Percentiles rank a stretch among this genome's conserved stretches.
Evolutionary conservation across 2,888 invertebrate species (phyloP).

Genomic region (Lasioglossum marginatum): DNA sequence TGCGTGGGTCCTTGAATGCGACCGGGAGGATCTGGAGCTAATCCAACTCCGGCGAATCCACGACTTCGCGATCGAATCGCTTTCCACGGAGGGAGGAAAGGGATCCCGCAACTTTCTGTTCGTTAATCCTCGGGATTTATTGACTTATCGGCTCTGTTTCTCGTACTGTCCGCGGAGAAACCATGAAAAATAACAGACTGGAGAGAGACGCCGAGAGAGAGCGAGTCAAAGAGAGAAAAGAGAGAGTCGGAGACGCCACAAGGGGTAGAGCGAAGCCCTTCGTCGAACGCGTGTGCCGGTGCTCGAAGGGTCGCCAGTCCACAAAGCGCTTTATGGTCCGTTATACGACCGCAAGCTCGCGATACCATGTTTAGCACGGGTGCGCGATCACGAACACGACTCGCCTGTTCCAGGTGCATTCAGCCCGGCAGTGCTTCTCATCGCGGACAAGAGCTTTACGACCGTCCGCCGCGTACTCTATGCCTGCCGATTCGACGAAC

Average conservation of each 20-base stretch:
- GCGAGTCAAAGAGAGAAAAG: not conserved
- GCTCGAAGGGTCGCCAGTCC: conserved; percentile 56
- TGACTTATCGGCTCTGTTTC: conserved; percentile 22
- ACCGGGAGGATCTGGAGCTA: conserved; percentile 12
- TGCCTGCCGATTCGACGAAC: conserved; percentile 20
- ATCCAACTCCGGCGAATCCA: conserved; percentile 11
- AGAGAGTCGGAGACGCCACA: not conserved
- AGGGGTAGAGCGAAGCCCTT: conserved; percentile 19
- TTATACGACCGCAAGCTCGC: conserved; percentile 63
- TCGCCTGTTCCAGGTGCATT: conserved; percentile 56
- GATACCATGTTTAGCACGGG: conserved; percentile 60
- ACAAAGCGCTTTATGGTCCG: conserved; percentile 63
- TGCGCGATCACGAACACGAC: conserved; percentile 57
- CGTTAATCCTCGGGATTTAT: conserved; percentile 10
- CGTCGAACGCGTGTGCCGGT: conserved; percentile 46
- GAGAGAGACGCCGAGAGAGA: not conserved
- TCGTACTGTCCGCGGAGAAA: not conserved
- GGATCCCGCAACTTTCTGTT: not conserved
- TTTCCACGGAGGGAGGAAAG: not conserved
- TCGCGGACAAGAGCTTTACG: conserved; percentile 30
- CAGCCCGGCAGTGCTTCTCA: conserved; percentile 51
- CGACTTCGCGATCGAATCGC: conserved; percentile 14
- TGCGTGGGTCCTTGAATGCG: conserved; percentile 15
- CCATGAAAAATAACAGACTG: not conserved
- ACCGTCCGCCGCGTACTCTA: not conserved